Base-by-base conservation (phyloP, 2,888 invertebrate species). In the Augiades crinisus region DNA sequence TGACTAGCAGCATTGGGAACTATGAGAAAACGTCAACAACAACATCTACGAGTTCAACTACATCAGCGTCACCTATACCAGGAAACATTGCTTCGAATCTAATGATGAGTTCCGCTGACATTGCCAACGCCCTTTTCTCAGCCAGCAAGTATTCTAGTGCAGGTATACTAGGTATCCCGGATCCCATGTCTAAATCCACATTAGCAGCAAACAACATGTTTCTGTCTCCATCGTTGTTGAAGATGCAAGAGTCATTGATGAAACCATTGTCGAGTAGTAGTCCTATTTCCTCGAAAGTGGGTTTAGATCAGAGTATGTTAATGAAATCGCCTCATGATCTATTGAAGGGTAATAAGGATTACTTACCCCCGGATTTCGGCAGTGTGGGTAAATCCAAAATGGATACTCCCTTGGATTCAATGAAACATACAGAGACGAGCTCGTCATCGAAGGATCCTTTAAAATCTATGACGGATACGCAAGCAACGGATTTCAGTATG, bases 191-290 rank as follows among this genome's bases (percentile, higher is more conserved):
- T 0, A 94, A 95, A 68, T 92, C 94, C 7, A 94, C 94, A 19
- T 80, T 95, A 58, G 93, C 94, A 5, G 94, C 95, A 0, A 94
- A 94, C 65, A 95, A 95, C 69, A 94, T 95, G 91, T 96, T 95
- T 60, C 88, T 95, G 63, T 92, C 94, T 5, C 94, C 94, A 12
- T 93, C 94, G 24, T 75, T 94, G 54, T 90, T 94, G 58, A 94
- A 94, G 81, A 93, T 94, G 89, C 94, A 94, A 68, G 93, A 93
- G 67, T 82, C 90, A 30, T 67, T 91, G 5, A 76, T 93, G 55
- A 92, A 92, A 70, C 92, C 92, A 1, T 74, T 92, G 17, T 91
- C 92, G 1, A 89, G 85, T 5, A 92, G 91, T 57, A 91, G 91
- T 70, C 90, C 92, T 0, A 82, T 91, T 59, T 77, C 87, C 24